phyloP scores from a whole-genome alignment of 2,113 vertebrate genomes.

The Neolamprologus modestus region DNA sequence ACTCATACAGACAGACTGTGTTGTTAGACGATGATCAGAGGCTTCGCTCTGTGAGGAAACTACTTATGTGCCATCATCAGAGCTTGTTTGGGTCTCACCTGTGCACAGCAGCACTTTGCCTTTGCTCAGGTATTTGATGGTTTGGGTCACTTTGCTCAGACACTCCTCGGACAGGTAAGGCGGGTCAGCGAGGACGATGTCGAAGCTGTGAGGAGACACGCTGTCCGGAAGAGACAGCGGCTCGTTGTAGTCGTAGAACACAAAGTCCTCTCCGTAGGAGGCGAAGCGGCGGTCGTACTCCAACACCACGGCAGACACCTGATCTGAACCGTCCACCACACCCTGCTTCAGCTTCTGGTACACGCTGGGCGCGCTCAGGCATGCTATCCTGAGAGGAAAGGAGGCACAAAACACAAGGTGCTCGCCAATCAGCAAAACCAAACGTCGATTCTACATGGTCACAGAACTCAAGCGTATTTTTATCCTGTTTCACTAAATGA shows the following conservation, averaged over 20 bases:
- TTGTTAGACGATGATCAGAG: background rate
- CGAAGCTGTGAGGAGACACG: constrained; percentile 77
- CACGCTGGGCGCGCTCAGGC: constrained; percentile 86
- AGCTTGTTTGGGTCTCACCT: constrained; percentile 63
- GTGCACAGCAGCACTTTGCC: constrained; percentile 92
- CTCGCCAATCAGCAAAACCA: background rate
- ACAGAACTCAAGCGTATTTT: background rate
- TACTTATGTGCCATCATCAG: background rate
- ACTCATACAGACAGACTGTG: background rate
- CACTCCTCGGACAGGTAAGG: constrained; percentile 93
- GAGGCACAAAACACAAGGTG: background rate
- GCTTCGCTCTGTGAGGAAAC: background rate
- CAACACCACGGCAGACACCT: constrained; percentile 69
- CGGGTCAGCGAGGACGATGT: constrained; percentile 88
- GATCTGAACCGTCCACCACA: background rate
- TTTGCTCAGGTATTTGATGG: constrained; percentile 80
- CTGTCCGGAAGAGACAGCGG: constrained; percentile 74
- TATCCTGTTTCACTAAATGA: background rate
- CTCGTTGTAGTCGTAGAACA: constrained; percentile 91
- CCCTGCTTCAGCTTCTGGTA: constrained; percentile 88
- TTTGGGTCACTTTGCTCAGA: constrained; percentile 83
- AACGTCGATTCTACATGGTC: too few species aligned
- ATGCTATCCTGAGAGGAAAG: constrained; percentile 78
- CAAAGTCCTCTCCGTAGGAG: constrained; percentile 83
- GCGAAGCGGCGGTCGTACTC: constrained; percentile 90